A percentile compares a stretch with the other conserved stretches of the same genome.
Evolutionary conservation across 2,113 vertebrate genomes (phyloP).

Genomic region (Malaclemys terrapin): DNA sequence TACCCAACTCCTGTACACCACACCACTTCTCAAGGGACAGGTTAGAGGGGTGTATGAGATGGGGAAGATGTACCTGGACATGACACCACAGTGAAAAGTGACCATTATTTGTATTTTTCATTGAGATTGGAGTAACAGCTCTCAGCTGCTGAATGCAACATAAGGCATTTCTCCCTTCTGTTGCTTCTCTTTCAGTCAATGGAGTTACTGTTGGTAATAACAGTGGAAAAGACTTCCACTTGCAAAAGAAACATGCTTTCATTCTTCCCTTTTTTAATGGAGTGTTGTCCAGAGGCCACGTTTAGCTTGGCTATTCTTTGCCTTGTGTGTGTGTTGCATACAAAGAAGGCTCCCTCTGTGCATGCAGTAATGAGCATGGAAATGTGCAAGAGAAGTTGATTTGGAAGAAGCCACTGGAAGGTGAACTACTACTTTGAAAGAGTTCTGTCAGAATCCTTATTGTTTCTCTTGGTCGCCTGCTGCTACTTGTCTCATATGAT

Average conservation of each 20-base stretch:
- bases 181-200: neutral
- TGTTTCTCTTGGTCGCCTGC: neutral
- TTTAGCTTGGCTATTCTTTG: neutral
- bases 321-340: neutral
- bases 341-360: neutral
- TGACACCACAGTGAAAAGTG: neutral
- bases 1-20: neutral
- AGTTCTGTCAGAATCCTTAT: constrained; percentile 16
- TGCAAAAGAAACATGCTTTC: neutral
- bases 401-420: constrained; percentile 28
- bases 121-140: neutral
- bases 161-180: neutral
- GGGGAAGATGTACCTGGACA: neutral
- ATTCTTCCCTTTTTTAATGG: neutral
- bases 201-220: neutral
- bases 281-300: neutral
- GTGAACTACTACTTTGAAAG: constrained; percentile 37
- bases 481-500: constrained; percentile 42
- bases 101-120: fast-evolving
- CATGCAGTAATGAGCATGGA: fast-evolving
- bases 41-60: neutral
- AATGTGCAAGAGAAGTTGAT: neutral
- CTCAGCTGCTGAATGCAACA: neutral
- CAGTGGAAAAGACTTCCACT: neutral
- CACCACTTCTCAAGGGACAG: neutral